These are phyloP conservation scores for Drosophila lacicola DNA, from an alignment of 2,888 invertebrate genomes.

Conservation along the genomic window DNA sequence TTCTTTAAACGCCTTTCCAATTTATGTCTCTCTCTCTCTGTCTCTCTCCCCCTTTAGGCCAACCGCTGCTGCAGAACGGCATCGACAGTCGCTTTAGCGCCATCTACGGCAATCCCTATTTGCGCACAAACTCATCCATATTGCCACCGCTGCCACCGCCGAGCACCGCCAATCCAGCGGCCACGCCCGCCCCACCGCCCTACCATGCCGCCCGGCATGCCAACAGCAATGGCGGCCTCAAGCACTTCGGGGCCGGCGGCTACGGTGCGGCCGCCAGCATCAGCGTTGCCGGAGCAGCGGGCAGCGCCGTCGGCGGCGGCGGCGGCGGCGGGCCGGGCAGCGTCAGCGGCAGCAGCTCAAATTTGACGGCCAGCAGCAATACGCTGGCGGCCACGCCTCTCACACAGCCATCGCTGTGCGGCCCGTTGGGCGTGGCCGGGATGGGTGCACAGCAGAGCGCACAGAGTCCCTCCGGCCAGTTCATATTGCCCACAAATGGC, in stretches of 20 bases:
- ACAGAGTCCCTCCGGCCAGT: conserved; percentile 86
- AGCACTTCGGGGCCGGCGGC: conserved; percentile 62
- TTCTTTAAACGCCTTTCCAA: neutral
- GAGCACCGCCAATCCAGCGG: conserved; percentile 91
- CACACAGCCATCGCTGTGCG: conserved; percentile 86
- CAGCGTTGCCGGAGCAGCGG: conserved; percentile 3
- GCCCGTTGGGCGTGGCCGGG: conserved; percentile 77
- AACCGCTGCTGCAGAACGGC: conserved; percentile 85
- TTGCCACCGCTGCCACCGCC: conserved; percentile 86
- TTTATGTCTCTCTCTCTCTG: neutral
- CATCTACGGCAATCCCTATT: conserved; percentile 95
- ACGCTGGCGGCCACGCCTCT: conserved; percentile 83
- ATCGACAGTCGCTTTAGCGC: conserved; percentile 90
- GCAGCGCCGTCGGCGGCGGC: conserved; percentile 4
- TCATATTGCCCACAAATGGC: conserved; percentile 85
- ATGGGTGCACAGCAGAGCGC: conserved; percentile 88
- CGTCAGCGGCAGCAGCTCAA: conserved; percentile 87
- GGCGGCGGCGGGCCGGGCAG: conserved; percentile 84
- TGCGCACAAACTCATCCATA: conserved; percentile 88
- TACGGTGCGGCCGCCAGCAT: conserved; percentile 35
- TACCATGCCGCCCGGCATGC: conserved; percentile 86
- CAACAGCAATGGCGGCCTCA: conserved; percentile 76
- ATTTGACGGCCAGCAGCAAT: conserved; percentile 83
- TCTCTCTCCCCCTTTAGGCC: conserved; percentile 67
- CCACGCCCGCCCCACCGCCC: conserved; percentile 92